Base-by-base conservation (phyloP, 2,888 invertebrate genomes). In the Spilarctia lutea region DNA sequence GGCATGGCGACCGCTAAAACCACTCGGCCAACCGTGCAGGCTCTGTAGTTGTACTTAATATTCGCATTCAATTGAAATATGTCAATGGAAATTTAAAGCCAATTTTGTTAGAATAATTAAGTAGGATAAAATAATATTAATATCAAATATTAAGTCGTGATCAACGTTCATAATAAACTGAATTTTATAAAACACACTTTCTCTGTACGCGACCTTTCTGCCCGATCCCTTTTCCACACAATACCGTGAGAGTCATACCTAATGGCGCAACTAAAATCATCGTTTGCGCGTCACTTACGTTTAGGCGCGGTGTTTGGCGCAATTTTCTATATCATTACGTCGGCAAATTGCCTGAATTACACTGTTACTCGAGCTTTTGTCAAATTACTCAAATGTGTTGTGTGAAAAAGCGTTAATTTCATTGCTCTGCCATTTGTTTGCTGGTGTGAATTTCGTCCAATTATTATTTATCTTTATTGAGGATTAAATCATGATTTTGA, bases 251-350 rank as follows among this genome's bases (percentile, higher is more conserved):
- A 73, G 73, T 73, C 67, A 73, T 75, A 73, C 68, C 63, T 73
- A 76, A 76, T 76, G 76, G 73, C 24, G 67, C 76, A 76, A 76
- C 76, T 73, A 73, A 76, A 76, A 73, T 76, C 76, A 73, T 73
- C 71, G 68, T 71, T 72, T 60, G n/a, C 70, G 65, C 72, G 48
- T 78, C 80, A 79, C 71, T 75, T 24, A 66, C 56, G 68, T 71
- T 81, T 76, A 72, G 77, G 68, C 76, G 79, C 73, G 39, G 74
- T 78, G 77, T 81, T 83, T 80, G 77, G 71, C 63, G 74, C 75
- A 85, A 84, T 84, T 85, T 84, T 85, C 83, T 80, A 76, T 75
- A 80, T 81, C 83, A 84, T 84, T 85, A 84, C 82, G 63, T 71
- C 65, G 13, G 67, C 76, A 82, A 84, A 84, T 84, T 83, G 83